Percentiles rank a stretch among this genome's conserved stretches.
Conservation (phyloP, 2,797 vertebrate species). For the Dicrostonyx torquatus region DNA sequence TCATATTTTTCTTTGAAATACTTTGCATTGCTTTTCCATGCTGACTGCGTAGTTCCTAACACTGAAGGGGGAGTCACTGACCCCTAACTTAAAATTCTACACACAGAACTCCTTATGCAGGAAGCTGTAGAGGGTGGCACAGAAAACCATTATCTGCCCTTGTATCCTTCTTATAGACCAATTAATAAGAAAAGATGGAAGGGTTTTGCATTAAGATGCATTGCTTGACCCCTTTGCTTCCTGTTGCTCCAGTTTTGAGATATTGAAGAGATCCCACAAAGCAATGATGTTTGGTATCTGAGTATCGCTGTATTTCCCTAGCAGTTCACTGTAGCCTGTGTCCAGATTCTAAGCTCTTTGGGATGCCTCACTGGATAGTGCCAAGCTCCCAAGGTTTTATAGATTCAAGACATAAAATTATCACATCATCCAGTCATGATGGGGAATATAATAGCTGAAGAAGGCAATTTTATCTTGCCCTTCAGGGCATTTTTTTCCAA, state of each 20-base stretch:
- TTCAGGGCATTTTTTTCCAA: neutral
- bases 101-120: neutral
- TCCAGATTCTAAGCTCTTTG: neutral
- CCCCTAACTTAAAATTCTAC: neutral
- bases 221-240: neutral
- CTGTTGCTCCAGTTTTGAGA: neutral
- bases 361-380: neutral
- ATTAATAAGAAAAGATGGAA: neutral
- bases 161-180: neutral
- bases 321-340: neutral
- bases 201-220: neutral
- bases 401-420: neutral
- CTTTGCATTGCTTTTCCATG: neutral
- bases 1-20: slow-evolving; percentile 50
- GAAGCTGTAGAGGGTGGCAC: neutral
- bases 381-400: neutral
- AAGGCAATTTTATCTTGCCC: neutral
- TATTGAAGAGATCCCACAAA: neutral
- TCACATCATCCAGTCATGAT: neutral
- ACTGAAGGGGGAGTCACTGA: neutral
- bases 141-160: neutral
- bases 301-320: rapidly evolving
- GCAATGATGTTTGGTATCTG: neutral
- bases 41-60: neutral
- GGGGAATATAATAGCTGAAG: neutral